Evolutionary conservation across 2,888 invertebrate genomes (phyloP).

Genomic region (Piscicola geometra): DNA sequence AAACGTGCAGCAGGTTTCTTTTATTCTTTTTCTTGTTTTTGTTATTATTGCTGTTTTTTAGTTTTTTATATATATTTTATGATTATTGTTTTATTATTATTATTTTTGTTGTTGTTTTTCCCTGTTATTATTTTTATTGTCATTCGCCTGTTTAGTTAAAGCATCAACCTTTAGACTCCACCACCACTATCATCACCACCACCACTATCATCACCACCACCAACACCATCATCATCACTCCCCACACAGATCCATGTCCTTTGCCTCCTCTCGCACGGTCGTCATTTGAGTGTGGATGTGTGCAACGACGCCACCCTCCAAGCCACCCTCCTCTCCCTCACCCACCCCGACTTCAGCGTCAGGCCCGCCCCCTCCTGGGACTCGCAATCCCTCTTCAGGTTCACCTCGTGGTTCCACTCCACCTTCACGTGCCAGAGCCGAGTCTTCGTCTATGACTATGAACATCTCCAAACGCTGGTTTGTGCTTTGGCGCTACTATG

Average conservation of each 20-base stretch:
- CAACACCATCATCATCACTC: not conserved
- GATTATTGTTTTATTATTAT: too few species aligned
- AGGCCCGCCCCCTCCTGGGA: not conserved
- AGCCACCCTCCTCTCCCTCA: not conserved
- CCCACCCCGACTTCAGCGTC: not conserved
- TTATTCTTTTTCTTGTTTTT: too few species aligned
- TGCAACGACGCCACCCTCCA: not conserved
- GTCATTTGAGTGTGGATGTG: not conserved
- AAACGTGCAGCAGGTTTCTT: not conserved
- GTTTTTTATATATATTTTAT: too few species aligned
- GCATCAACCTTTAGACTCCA: not conserved
- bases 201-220: not conserved
- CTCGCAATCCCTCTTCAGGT: not conserved
- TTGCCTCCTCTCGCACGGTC: not conserved
- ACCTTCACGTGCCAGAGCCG: not conserved
- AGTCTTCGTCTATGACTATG: slow-evolving; percentile 1
- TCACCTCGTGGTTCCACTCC: not conserved
- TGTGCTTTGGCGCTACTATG: not conserved
- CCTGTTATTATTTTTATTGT: too few species aligned
- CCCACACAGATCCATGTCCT: not conserved
- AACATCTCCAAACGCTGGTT: too few species aligned
- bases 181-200: not conserved
- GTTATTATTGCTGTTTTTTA: too few species aligned
- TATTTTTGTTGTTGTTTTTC: too few species aligned
- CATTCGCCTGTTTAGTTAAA: not conserved